phyloP scores from a whole-genome alignment of 2,113 vertebrate genomes.

The Embiotoca jacksoni region DNA sequence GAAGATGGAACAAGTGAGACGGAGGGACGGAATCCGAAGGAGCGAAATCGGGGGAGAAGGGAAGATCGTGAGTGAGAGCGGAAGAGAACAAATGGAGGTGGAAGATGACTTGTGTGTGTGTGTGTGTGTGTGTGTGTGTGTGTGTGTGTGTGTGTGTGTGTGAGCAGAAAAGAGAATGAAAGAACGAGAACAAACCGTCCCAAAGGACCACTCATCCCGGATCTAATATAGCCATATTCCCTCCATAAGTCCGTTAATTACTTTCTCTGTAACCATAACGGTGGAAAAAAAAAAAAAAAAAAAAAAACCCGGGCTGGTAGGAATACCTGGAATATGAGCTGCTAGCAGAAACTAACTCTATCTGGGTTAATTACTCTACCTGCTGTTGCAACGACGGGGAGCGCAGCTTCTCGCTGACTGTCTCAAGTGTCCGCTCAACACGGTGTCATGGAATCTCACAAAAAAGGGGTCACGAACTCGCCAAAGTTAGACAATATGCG shows the following conservation, averaged over 20 bases:
- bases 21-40: constrained; percentile 5
- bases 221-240: constrained; percentile 80
- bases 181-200: constrained; percentile 74
- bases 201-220: constrained; percentile 71
- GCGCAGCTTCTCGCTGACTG: constrained; percentile 19
- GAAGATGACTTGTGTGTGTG: too few relatives aligned
- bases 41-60: constrained; percentile 17
- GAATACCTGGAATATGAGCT: constrained; percentile 65
- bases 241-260: constrained; percentile 80
- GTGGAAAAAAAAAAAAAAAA: constrained; percentile 2
- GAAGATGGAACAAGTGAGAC: constrained; percentile 3
- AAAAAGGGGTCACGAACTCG: neutral
- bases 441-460: neutral
- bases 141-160: neutral
- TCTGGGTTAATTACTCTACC: constrained; percentile 76
- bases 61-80: neutral
- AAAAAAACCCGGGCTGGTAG: constrained; percentile 21
- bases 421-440: constrained; percentile 2
- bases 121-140: too few relatives aligned
- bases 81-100: neutral
- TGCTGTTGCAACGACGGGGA: constrained; percentile 8
- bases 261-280: constrained; percentile 65
- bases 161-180: constrained; percentile 51
- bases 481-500: too few relatives aligned
- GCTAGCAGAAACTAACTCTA: constrained; percentile 56